Conservation (phyloP, 2,888 invertebrate species). For the Erebia epiphron region DNA sequence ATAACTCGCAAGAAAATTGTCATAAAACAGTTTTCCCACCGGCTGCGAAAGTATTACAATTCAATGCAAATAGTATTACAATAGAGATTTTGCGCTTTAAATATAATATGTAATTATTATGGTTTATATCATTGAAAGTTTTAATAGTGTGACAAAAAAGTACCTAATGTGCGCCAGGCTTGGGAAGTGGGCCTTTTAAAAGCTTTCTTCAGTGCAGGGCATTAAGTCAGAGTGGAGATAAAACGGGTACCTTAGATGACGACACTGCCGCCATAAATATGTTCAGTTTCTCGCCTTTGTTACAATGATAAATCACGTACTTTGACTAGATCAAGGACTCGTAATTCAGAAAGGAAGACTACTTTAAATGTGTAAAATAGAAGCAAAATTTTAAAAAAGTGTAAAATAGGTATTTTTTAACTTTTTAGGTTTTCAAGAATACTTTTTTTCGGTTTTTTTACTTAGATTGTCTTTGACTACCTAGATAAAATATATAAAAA, state of each 20-base stretch:
- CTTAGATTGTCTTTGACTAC: too few species aligned
- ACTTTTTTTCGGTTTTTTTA: too few species aligned
- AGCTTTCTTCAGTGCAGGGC: constrained; percentile 66
- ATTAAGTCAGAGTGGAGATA: constrained; percentile 72
- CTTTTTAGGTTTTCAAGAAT: too few species aligned
- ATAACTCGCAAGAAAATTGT: background rate
- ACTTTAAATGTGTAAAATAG: constrained; percentile 1
- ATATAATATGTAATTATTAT: background rate
- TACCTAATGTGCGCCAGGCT: constrained; percentile 1
- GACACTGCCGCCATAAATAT: constrained; percentile 65
- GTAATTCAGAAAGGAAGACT: constrained; percentile 38
- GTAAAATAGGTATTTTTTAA: background rate
- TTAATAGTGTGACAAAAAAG: background rate
- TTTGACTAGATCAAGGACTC: constrained; percentile 65
- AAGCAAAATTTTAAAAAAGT: background rate
- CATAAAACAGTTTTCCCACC: background rate
- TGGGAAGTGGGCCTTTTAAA: constrained; percentile 61
- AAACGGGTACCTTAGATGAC: constrained; percentile 60
- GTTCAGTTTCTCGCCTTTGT: constrained; percentile 73
- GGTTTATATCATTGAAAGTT: background rate
- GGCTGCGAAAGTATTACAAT: background rate
- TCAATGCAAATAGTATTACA: background rate
- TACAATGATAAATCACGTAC: constrained; percentile 68
- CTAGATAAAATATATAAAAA: too few species aligned
- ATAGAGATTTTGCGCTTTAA: background rate